Base-by-base conservation (phyloP, 2,797 vertebrate species). In the Poeciliopsis gracilis region DNA sequence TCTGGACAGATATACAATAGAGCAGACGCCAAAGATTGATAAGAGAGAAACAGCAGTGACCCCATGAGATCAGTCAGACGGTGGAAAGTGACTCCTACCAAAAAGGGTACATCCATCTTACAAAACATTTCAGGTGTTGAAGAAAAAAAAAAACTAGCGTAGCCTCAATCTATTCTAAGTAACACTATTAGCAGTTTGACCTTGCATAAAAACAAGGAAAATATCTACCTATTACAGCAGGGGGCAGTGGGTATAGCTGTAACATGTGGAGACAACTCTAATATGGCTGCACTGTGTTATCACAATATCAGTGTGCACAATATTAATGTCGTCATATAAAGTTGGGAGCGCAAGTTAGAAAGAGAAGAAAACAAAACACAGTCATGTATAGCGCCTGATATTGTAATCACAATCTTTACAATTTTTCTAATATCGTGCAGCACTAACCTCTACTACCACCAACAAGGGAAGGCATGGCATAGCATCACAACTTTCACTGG, bases 1-100 rank as follows among this genome's bases (percentile, higher is more conserved):
- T 33, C 77, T 30, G 63, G 80, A 86, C 80, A 83, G 71, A 83
- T 78, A 77, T 30, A 80, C 57, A 79, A 84, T 47, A 51, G 77
- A 51, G 57, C 0, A n/a, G 57, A 72, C 45, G 81, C 86, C 88
- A 89, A 77, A 77, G 83, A 90, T 94, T 89, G 79, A 90, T 90
- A 89, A 49, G 79, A 78, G 20, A 80, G 82, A 61, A 81, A 67
- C 2, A 61, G 81, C 43, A 0, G 74, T 43, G 78, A 67, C 70
- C 75, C 41, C 77, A 86, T 86, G 78, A 86, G 80, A 84, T 84
- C 79, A 82, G 72, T 28, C 1, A 71, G 57, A 45, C 23, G 47
- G 23, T 73, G 67, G 0, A 30, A 70, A 73, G 47, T 10, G 47
- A 20, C 25, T 1, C 38, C 25, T 47, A 11, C 15, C 25, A 45